Base-by-base conservation (phyloP, 2,113 vertebrate species). In the Bostrychus sinensis region DNA sequence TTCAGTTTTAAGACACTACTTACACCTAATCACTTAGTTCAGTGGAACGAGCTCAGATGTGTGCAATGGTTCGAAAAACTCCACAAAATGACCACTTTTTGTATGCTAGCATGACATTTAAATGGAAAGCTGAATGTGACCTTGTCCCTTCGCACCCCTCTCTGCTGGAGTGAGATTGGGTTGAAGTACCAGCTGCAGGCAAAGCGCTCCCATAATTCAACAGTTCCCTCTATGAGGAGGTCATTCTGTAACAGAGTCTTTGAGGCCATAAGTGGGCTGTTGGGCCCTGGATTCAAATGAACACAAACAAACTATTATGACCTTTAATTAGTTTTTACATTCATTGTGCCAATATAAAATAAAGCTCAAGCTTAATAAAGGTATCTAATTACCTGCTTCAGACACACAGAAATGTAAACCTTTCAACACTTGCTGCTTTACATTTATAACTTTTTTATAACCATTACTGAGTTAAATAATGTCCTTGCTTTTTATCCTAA, bases 21-120 rank as follows among this genome's bases (percentile, higher is more conserved):
- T 48, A 43, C 34, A 26, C 7, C 17, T 56, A 23, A 5, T 43
- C 51, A 39, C 46, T 72, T 39, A 36, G 23, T 34, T 23, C 26
- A 50, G 13, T 48, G 25, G 54, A 78, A 78, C 53, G 48, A 51
- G 43, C 48, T 59, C 45, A 69, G 20, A 10, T 69, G 46, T 51
- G 26, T 59, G 48, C 45, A 51, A 20, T 62, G 28, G 28, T 70
- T 70, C 42, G 57, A 53, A 30, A 50, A 66, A 75, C 60, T 50
- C 20, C 56, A 58, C 42, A 32, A 50, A 59, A 50, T 50, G 0
- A 46, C 12, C 16, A 1, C 23, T 57, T 59, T 56, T 58, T 55
- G 20, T 53, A 51, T 62, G 77, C 62, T 50, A 28, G 64, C 56
- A 45, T 63, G 42, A 48, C 65, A 66, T 57, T 77, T 26, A 72